These are phyloP conservation scores for Oxygymnocypris stewartii DNA, from an alignment of 2,113 vertebrate genomes.

Conservation along the genomic window DNA sequence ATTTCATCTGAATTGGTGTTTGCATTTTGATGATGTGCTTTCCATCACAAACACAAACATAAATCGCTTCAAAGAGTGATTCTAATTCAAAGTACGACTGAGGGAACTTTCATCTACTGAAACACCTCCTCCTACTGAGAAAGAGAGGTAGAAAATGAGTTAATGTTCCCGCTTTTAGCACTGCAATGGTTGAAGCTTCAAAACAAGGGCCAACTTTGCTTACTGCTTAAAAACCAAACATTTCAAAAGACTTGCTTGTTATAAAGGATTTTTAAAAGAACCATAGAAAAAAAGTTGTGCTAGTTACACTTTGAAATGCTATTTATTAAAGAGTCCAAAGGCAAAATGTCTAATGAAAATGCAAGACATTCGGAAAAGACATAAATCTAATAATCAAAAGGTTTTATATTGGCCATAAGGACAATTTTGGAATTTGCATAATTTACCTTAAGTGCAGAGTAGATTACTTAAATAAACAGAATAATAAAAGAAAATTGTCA, in stretches of 20 bases:
- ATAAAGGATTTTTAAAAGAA: slow-evolving; percentile 37
- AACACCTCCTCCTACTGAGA: slow-evolving; percentile 51
- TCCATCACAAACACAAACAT: slow-evolving; percentile 68
- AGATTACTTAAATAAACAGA: too few species aligned
- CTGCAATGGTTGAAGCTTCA: slow-evolving; percentile 34
- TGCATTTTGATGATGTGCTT: slow-evolving; percentile 51
- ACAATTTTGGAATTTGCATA: neutral
- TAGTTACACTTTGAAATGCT: neutral
- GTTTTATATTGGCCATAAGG: neutral
- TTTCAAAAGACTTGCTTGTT: slow-evolving; percentile 32
- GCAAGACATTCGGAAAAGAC: neutral
- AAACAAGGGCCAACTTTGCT: slow-evolving; percentile 48
- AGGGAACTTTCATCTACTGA: slow-evolving; percentile 63
- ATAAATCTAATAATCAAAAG: neutral
- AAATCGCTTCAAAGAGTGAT: slow-evolving; percentile 61
- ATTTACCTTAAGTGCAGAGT: neutral
- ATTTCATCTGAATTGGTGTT: slow-evolving; percentile 62
- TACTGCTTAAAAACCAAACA: slow-evolving; percentile 30
- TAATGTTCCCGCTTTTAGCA: slow-evolving; percentile 33
- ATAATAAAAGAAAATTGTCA: too few species aligned
- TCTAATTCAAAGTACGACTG: slow-evolving; percentile 64
- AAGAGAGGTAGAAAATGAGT: slow-evolving; percentile 34
- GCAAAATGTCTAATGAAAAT: neutral
- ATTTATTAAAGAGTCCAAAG: slow-evolving; percentile 14
- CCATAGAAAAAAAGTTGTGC: neutral